These are phyloP conservation scores for Eulemur albifrons DNA, from an alignment of 2,797 vertebrate species.

Conservation along the genomic window DNA sequence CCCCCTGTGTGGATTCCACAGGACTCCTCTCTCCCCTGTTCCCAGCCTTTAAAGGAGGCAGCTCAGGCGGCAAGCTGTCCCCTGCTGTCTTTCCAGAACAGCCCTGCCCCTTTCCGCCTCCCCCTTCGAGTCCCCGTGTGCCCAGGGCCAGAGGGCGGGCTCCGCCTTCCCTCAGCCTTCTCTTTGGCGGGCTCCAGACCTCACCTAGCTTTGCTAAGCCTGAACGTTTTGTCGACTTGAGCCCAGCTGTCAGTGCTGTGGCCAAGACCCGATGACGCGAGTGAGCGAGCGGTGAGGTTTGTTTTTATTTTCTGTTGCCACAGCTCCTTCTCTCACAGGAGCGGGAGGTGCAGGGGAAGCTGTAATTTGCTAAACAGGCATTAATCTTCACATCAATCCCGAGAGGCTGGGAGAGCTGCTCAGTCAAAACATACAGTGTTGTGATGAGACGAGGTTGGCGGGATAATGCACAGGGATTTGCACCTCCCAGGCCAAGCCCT, in stretches of 20 bases:
- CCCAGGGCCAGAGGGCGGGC: not conserved
- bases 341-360: slow-evolving; percentile 69
- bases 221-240: not conserved
- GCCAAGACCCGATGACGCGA: slow-evolving; percentile 56
- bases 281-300: not conserved
- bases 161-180: not conserved
- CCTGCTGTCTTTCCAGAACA: slow-evolving; percentile 20
- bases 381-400: slow-evolving; percentile 75
- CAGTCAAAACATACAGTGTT: slow-evolving; percentile 66
- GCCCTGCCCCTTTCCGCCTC: not conserved
- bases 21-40: not conserved
- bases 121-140: not conserved
- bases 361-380: slow-evolving; percentile 77
- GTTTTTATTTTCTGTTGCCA: slow-evolving; percentile 69
- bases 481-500: not conserved
- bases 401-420: slow-evolving; percentile 56
- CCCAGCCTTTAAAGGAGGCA: not conserved
- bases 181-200: not conserved
- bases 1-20: not conserved
- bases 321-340: slow-evolving; percentile 63
- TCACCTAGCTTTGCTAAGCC: not conserved
- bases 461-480: not conserved
- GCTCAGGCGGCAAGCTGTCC: not conserved
- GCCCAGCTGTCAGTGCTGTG: not conserved
- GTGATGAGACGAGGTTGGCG: slow-evolving; percentile 40